Conservation (phyloP, 2,888 invertebrate genomes). For the Monochamus alternatus region DNA sequence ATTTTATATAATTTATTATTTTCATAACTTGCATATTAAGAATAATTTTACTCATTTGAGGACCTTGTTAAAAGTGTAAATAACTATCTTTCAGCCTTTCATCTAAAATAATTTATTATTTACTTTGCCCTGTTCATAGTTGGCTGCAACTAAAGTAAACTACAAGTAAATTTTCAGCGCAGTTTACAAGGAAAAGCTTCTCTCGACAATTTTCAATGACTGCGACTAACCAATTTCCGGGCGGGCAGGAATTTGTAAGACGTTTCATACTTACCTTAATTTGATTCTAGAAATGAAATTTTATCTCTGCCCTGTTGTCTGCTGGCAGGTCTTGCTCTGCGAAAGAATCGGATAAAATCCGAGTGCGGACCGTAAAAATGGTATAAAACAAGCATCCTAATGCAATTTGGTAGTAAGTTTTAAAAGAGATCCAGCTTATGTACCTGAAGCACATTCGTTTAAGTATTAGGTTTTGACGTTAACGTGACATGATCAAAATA, state of each 20-base stretch:
- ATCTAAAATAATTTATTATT: too few relatives aligned
- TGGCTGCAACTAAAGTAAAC: too few relatives aligned
- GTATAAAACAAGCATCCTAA: neutral
- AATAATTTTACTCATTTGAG: too few relatives aligned
- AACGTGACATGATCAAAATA: too few relatives aligned
- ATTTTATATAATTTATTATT: too few relatives aligned
- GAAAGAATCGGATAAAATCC: constrained; percentile 16
- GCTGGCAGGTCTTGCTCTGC: neutral
- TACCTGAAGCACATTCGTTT: neutral
- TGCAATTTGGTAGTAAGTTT: neutral
- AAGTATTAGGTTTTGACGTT: too few relatives aligned
- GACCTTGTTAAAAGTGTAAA: too few relatives aligned
- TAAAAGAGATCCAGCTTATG: too few relatives aligned
- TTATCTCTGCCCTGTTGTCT: neutral
- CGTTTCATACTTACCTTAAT: constrained; percentile 16
- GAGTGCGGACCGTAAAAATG: neutral
- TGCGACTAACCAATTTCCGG: constrained; percentile 2
- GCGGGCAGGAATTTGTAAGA: neutral
- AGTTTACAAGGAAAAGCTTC: neutral
- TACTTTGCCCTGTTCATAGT: too few relatives aligned
- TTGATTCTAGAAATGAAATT: constrained; percentile 19
- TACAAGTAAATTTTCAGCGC: neutral
- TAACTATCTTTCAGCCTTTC: too few relatives aligned
- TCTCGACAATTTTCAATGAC: neutral
- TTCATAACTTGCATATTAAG: too few relatives aligned